phyloP scores from a whole-genome alignment of 1,140 invertebrate genomes.

The Cheumatopsyche charites region DNA sequence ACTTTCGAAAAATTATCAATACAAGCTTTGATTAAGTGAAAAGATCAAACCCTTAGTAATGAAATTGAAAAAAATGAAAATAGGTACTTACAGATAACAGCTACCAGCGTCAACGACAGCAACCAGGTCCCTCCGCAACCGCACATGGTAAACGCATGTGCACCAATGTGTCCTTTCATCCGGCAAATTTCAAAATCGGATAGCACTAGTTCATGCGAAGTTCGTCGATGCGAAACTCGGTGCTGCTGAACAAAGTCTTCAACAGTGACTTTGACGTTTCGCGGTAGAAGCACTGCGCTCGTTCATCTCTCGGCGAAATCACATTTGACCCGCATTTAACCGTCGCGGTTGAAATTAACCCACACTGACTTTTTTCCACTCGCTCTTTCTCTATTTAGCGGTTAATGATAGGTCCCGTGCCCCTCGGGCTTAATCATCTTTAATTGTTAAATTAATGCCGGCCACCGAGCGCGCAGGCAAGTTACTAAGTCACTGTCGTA shows the following conservation, averaged over 20 bases:
- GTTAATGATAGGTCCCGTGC: slow-evolving; percentile 28
- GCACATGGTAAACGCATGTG: slow-evolving; percentile 6
- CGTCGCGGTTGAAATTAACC: slow-evolving; percentile 19
- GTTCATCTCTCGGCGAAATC: no score
- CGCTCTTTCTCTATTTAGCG: slow-evolving; percentile 7
- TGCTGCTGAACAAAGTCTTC: no score
- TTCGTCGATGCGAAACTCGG: no score
- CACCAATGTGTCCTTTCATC: not conserved
- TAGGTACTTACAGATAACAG: slow-evolving; percentile 23
- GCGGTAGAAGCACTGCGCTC: not conserved
- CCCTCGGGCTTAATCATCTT: slow-evolving; percentile 42
- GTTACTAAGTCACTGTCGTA: slow-evolving; percentile 41
- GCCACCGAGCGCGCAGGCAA: slow-evolving; percentile 1
- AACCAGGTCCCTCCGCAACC: not conserved
- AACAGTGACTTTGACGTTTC: not conserved
- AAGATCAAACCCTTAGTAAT: no score
- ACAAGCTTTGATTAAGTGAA: no score
- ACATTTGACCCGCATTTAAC: slow-evolving; percentile 13
- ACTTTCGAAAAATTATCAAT: no score
- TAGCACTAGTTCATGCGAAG: not conserved
- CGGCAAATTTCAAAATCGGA: not conserved
- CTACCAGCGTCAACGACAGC: slow-evolving; percentile 6
- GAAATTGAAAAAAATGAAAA: no score
- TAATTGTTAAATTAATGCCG: slow-evolving; percentile 47
- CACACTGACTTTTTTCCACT: not conserved